Evolutionary conservation across 2,113 vertebrate species (phyloP).

Genomic region (Laticauda colubrina): DNA sequence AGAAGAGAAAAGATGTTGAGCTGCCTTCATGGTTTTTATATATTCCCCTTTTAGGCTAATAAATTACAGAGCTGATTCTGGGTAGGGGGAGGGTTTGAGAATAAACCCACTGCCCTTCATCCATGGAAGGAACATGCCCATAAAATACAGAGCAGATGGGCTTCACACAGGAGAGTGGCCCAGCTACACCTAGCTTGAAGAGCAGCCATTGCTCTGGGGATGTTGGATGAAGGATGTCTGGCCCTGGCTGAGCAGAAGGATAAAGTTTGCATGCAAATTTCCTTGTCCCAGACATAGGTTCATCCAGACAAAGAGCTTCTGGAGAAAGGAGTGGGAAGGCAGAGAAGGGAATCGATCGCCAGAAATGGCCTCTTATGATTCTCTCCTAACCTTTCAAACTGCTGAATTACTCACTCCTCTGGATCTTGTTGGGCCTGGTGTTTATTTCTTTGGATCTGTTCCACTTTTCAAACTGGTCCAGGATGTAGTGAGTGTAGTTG

Average conservation of each 20-base stretch:
- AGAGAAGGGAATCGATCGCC: neutral
- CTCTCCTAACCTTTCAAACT: neutral
- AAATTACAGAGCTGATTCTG: slow-evolving; percentile 47
- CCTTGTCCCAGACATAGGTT: slow-evolving; percentile 41
- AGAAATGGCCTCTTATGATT: no score
- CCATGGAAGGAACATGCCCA: slow-evolving; percentile 11
- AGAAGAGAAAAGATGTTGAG: neutral
- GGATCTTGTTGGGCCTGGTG: neutral
- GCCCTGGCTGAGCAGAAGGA: slow-evolving; percentile 18
- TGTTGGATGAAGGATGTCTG: slow-evolving; percentile 46
- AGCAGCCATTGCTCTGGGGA: neutral
- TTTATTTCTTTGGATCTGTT: neutral
- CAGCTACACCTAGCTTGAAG: slow-evolving; percentile 48
- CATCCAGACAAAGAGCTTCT: slow-evolving; percentile 60
- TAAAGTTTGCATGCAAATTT: slow-evolving; percentile 61
- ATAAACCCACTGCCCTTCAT: neutral
- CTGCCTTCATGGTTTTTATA: slow-evolving; percentile 39
- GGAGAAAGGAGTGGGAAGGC: neutral
- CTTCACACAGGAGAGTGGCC: slow-evolving; percentile 8
- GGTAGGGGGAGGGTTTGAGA: rapidly evolving
- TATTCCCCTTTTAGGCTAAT: slow-evolving; percentile 51
- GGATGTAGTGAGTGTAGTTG: neutral
- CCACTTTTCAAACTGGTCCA: neutral
- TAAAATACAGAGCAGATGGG: slow-evolving; percentile 36
- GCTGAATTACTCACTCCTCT: neutral